Evolutionary conservation across 64 coral and sea anemone genomes (phyloP), one percentile per base, ranked within the genome.

Genomic region (Montipora sp.): DNA sequence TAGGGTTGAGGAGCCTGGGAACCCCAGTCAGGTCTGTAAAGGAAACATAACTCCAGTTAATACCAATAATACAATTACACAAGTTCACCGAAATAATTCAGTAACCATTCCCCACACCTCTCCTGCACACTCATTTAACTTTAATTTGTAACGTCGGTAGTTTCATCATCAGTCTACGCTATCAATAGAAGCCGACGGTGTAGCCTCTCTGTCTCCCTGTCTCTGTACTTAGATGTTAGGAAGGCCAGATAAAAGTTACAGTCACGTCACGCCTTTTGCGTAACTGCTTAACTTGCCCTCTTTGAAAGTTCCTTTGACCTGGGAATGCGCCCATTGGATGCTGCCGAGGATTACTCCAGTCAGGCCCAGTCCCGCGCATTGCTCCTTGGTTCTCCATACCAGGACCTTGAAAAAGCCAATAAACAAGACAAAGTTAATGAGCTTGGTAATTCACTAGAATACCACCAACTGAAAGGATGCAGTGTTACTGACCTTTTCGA

Each of bases 251-350:
- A 36, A 36, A 36, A 36, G 36, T 36, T 36, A 36, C 36, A 36
- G 36, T 36, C 36, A 36, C 36, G 36, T 36, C 36, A 36, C 36
- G 36, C 36, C 36, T 36, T 36, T 11, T 57, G 11, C 6, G 53
- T 8, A 57, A 57, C 50, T 75, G 69, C 7, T 57, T 57, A 8
- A 57, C 6, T 94, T 87, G 96, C 98, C 92, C 92, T 90, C 98
- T 83, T 27, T 96, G 98, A 78, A 99, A 99, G 10, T 89, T 92
- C 83, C 98, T 80, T 92, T 98, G 97, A 45, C 92, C 98, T 11
- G 94, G 91, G 59, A 99, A 99, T 19, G 92, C 92, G 15, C 88
- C 96, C 49, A 97, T 94, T 67, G 77, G 93, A 16, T 89, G 77
- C 75, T 98, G 97, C 7, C 98, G 94, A 47, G 95, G 98, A 48